Conservation (phyloP, 2,797 vertebrate species). For the Pelodytes ibericus region DNA sequence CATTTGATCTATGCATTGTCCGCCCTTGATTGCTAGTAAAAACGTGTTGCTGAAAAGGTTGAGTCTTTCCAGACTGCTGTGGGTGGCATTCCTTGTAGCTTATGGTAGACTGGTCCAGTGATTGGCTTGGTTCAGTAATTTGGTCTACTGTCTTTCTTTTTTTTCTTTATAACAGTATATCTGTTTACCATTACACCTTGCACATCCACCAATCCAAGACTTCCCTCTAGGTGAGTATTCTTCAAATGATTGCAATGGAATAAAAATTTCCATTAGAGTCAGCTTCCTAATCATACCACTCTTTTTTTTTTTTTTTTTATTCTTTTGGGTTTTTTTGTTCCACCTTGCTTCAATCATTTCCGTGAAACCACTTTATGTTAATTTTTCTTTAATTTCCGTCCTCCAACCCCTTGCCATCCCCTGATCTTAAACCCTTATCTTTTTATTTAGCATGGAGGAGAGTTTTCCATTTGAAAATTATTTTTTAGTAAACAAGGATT, state of each 20-base stretch:
- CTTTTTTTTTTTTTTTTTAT: too few relatives aligned
- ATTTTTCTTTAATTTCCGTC: background rate
- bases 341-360: background rate
- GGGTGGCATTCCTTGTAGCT: too few relatives aligned
- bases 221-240: conserved; percentile 67
- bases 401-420: too few relatives aligned
- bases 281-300: conserved; percentile 58
- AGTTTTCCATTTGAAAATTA: conserved; percentile 21
- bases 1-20: too few relatives aligned
- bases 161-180: conserved; percentile 68
- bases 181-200: conserved; percentile 66
- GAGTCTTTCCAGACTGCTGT: too few relatives aligned
- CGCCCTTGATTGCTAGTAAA: too few relatives aligned
- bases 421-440: background rate
- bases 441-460: conserved; percentile 34
- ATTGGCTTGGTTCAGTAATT: conserved; percentile 67
- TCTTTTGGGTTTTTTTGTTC: too few relatives aligned
- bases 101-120: conserved; percentile 24
- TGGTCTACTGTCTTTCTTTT: conserved; percentile 64
- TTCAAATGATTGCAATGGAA: conserved; percentile 64
- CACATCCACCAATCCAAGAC: conserved; percentile 68
- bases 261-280: conserved; percentile 55
- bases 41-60: too few relatives aligned
- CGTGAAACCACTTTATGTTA: background rate
- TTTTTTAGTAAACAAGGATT: too few relatives aligned